These are phyloP conservation scores for Philaethria dido DNA, from an alignment of 2,888 invertebrate genomes.

Conservation along the genomic window DNA sequence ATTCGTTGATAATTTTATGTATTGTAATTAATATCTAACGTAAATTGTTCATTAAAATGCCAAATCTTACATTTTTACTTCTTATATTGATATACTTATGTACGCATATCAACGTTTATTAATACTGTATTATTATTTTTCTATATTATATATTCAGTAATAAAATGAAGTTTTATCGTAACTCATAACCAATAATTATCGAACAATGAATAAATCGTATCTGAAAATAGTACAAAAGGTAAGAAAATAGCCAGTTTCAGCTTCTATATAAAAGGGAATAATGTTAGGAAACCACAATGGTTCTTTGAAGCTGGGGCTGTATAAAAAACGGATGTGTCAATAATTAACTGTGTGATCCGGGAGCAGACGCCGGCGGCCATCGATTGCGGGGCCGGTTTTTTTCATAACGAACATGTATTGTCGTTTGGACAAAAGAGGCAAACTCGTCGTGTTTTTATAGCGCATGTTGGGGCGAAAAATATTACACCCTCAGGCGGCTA, in stretches of 20 bases:
- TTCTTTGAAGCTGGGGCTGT: slow-evolving; percentile 54
- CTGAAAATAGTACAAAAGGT: slow-evolving; percentile 62
- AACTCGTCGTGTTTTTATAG: slow-evolving; percentile 68
- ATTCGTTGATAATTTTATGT: too few relatives aligned
- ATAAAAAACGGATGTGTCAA: slow-evolving; percentile 82
- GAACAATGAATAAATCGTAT: slow-evolving; percentile 61
- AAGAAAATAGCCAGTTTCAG: slow-evolving; percentile 75
- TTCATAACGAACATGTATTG: slow-evolving; percentile 67
- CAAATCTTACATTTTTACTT: too few relatives aligned
- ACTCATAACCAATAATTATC: slow-evolving; percentile 64
- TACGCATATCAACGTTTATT: not conserved
- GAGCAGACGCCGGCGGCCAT: slow-evolving; percentile 73
- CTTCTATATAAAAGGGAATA: slow-evolving; percentile 61
- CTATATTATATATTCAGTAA: not conserved
- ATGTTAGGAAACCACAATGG: slow-evolving; percentile 70
- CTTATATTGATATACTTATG: too few relatives aligned
- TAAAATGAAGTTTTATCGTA: slow-evolving; percentile 40
- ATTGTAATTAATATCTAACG: too few relatives aligned
- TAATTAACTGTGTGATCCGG: slow-evolving; percentile 80
- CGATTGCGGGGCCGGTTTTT: slow-evolving; percentile 67
- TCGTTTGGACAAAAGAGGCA: slow-evolving; percentile 66
- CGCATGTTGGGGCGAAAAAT: slow-evolving; percentile 74
- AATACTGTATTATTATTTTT: too few relatives aligned
- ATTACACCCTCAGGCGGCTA: slow-evolving; percentile 78
- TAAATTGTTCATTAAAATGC: too few relatives aligned